A percentile compares a stretch with the other conserved stretches of the same genome.
phyloP scores from a whole-genome alignment of 2,888 invertebrate genomes.

The Agrotis puta region DNA sequence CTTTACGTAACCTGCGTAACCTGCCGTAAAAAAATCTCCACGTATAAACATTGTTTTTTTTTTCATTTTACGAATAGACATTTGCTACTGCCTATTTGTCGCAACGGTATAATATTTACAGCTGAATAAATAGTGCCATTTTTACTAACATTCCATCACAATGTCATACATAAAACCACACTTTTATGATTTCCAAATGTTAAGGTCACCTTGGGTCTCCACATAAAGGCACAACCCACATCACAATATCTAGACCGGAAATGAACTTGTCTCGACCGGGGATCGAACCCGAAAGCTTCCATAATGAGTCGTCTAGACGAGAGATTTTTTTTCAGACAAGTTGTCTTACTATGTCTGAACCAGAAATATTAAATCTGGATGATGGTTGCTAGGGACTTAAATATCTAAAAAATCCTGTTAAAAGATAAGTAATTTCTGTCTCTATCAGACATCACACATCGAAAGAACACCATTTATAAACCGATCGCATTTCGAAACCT shows the following conservation, averaged over 20 bases:
- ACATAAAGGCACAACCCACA: slow-evolving; percentile 48
- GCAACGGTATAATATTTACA: too few species aligned
- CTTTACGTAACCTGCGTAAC: too few species aligned
- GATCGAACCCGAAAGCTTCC: slow-evolving; percentile 56
- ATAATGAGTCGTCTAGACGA: slow-evolving; percentile 37
- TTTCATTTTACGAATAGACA: too few species aligned
- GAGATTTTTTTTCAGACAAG: too few species aligned
- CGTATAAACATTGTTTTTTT: too few species aligned
- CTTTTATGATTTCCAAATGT: too few species aligned
- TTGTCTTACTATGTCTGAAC: neutral
- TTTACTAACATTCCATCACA: neutral
- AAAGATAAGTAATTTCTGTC: neutral
- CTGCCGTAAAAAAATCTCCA: too few species aligned
- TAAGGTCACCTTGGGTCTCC: slow-evolving; percentile 29
- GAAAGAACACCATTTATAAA: neutral
- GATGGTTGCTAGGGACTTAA: neutral
- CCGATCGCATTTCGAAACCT: slow-evolving; percentile 3
- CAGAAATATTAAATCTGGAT: neutral
- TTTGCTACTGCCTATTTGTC: too few species aligned
- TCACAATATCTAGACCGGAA: slow-evolving; percentile 67
- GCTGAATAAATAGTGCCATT: too few species aligned
- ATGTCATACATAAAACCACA: too few species aligned
- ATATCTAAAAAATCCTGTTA: neutral
- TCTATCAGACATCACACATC: neutral
- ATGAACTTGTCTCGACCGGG: slow-evolving; percentile 67